Evolutionary conservation across 2,888 invertebrate species (phyloP).

Genomic region (Tanytarsus gracilentus): DNA sequence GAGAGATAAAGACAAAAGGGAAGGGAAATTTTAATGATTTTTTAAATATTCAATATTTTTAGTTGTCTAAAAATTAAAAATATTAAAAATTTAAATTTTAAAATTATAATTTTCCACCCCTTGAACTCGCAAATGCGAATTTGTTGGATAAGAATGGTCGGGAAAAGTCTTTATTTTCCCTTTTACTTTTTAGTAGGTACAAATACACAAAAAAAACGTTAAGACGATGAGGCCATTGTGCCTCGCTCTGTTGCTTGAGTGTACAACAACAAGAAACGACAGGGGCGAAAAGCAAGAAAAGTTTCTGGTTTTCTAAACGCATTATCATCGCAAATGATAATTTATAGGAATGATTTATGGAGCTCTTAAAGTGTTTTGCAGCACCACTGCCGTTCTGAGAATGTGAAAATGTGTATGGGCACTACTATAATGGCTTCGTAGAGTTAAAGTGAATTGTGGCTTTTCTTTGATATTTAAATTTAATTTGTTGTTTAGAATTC

Average conservation of each 20-base stretch:
- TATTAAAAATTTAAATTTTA: no score
- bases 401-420: no score
- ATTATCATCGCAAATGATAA: conserved; percentile 28
- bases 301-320: conserved; percentile 29
- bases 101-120: no score
- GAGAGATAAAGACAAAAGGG: background rate
- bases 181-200: background rate
- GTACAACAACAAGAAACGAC: background rate
- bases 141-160: background rate
- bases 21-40: no score
- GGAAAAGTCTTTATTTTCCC: background rate
- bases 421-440: no score
- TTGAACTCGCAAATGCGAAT: background rate
- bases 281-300: conserved; percentile 15
- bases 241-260: background rate
- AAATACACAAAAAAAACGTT: background rate
- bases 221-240: background rate
- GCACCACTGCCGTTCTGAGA: background rate
- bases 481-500: no score
- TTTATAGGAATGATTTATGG: conserved; percentile 28
- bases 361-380: conserved; percentile 27
- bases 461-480: no score
- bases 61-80: no score
- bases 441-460: no score
- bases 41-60: no score